Evolutionary conservation across 1,140 invertebrate species (phyloP).

Genomic region (Cydia fagiglandana): DNA sequence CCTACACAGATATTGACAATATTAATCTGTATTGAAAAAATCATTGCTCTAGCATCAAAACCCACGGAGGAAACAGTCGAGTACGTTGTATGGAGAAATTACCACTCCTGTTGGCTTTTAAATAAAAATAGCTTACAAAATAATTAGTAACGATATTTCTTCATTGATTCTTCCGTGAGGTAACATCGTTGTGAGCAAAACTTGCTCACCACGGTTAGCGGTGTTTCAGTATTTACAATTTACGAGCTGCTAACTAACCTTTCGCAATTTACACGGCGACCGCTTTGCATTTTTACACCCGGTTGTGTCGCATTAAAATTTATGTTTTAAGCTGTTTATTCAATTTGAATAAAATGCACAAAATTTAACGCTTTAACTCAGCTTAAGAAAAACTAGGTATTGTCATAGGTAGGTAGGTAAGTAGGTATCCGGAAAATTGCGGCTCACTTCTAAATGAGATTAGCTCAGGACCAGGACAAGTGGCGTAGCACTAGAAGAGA

Average conservation of each 20-base stretch:
- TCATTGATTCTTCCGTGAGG: neutral
- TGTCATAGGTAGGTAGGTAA: neutral
- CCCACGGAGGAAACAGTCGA: too few species aligned
- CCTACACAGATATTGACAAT: too few species aligned
- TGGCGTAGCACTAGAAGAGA: too few species aligned
- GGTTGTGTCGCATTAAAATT: slow-evolving; percentile 20
- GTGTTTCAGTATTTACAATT: slow-evolving; percentile 12
- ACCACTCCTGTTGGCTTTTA: too few species aligned
- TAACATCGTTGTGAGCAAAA: neutral
- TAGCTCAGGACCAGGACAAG: too few species aligned
- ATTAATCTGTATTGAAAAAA: too few species aligned
- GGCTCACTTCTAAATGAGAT: too few species aligned
- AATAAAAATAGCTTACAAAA: too few species aligned
- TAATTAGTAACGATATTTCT: too few species aligned
- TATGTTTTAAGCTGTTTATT: slow-evolving; percentile 18
- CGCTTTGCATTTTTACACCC: slow-evolving; percentile 30
- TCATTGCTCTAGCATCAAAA: too few species aligned
- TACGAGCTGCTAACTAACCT: slow-evolving; percentile 22
- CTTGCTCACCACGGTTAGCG: neutral
- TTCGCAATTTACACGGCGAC: slow-evolving; percentile 13
- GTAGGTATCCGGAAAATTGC: too few species aligned
- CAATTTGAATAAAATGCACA: slow-evolving; percentile 15
- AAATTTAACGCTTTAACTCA: neutral
- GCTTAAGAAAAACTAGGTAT: neutral
- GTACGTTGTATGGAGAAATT: too few species aligned